A percentile compares a stretch with the other conserved stretches of the same genome.
Evolutionary conservation across 2,888 invertebrate species (phyloP).

Genomic region (Drosophila birchii): DNA sequence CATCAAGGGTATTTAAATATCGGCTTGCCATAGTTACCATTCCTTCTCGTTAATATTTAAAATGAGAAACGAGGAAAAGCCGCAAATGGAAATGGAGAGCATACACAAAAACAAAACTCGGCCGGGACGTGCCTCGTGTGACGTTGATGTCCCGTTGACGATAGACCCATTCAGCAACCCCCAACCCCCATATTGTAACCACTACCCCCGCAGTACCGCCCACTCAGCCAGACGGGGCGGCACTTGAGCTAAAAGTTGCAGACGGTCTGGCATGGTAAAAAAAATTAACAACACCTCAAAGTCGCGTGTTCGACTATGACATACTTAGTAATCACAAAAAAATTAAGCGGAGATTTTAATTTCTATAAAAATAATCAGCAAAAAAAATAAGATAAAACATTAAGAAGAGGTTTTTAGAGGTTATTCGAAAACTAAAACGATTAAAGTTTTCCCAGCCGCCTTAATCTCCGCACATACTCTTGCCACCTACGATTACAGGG

Average conservation of each 20-base stretch:
- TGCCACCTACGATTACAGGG: neutral
- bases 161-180: conserved; percentile 27
- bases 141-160: conserved; percentile 47
- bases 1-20: neutral
- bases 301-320: conserved; percentile 3
- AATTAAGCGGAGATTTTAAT: too few relatives aligned
- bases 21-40: neutral
- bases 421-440: neutral
- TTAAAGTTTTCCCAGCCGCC: too few relatives aligned
- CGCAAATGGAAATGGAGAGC: conserved; percentile 41
- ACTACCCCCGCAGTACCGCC: conserved; percentile 20
- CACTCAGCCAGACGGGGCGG: conserved; percentile 51
- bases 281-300: conserved; percentile 5
- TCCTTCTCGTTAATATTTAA: conserved; percentile 66
- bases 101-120: conserved; percentile 25
- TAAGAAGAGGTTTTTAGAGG: neutral
- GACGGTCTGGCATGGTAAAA: conserved; percentile 52
- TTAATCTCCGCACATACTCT: neutral
- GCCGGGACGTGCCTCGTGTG: conserved; percentile 38
- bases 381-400: too few relatives aligned
- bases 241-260: conserved; percentile 73
- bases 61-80: conserved; percentile 57
- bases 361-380: too few relatives aligned
- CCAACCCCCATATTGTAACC: conserved; percentile 27
- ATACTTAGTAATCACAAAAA: neutral